Percentiles rank a stretch among this genome's conserved stretches.
phyloP scores from a whole-genome alignment of 2,113 vertebrate species.

The Xiphophorus hellerii region DNA sequence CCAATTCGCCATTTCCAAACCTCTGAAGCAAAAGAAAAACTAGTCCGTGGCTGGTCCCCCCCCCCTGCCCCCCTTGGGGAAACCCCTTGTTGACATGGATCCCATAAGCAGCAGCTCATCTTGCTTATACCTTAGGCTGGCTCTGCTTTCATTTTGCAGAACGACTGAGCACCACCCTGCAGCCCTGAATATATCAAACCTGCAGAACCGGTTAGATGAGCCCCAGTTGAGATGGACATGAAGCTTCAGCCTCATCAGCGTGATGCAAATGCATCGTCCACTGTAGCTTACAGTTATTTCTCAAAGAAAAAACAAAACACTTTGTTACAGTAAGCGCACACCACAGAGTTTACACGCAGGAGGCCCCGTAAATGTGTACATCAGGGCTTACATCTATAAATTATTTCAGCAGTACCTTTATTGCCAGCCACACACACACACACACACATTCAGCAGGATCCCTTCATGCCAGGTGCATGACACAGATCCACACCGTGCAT shows the following conservation, averaged over 20 bases:
- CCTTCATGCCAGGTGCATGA: constrained; percentile 29
- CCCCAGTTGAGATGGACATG: constrained; percentile 4
- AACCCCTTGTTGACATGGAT: too few species aligned
- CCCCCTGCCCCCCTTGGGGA: too few species aligned
- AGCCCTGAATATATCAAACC: neutral
- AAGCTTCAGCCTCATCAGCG: constrained; percentile 10
- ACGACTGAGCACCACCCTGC: neutral
- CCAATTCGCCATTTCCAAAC: too few species aligned
- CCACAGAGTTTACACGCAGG: neutral
- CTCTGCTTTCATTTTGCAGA: neutral
- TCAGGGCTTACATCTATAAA: neutral
- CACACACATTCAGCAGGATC: neutral
- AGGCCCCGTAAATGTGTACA: neutral
- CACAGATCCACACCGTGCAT: constrained; percentile 16
- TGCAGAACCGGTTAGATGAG: neutral
- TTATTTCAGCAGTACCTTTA: too few species aligned
- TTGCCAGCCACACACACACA: too few species aligned
- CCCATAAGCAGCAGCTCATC: neutral
- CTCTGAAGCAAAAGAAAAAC: too few species aligned
- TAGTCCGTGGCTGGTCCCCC: too few species aligned
- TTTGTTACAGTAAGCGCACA: neutral
- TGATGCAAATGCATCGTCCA: neutral
- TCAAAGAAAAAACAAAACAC: neutral
- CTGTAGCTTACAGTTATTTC: neutral
- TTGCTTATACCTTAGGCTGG: neutral